phyloP scores from a whole-genome alignment of 2,113 vertebrate genomes.

The Paralichthys olivaceus region DNA sequence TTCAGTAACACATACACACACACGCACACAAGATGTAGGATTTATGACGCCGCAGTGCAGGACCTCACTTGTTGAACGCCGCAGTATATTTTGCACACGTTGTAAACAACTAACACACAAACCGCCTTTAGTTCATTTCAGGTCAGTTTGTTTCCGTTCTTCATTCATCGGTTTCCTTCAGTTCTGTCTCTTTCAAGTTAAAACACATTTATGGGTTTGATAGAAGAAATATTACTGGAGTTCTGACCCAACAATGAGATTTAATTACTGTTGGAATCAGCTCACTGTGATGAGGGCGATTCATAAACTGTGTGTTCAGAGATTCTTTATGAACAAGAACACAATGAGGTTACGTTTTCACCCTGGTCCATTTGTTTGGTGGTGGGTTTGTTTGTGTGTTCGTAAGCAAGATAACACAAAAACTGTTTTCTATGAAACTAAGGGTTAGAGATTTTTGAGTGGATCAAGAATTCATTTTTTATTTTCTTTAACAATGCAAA shows the following conservation, averaged over 20 bases:
- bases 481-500: too few relatives aligned
- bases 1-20: slow-evolving; percentile 1
- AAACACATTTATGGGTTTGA: neutral
- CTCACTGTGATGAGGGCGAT: neutral
- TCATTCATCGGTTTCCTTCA: neutral
- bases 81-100: slow-evolving; percentile 3
- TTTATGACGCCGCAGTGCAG: slow-evolving; percentile 9
- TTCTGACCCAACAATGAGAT: neutral
- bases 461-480: too few relatives aligned
- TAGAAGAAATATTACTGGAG: neutral
- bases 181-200: neutral
- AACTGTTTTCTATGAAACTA: too few relatives aligned
- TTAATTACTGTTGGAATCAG: slow-evolving; percentile 2
- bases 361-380: too few relatives aligned
- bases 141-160: neutral
- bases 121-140: neutral
- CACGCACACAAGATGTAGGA: neutral
- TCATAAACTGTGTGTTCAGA: neutral
- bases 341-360: too few relatives aligned
- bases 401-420: too few relatives aligned
- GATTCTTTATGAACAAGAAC: neutral
- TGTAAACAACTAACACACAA: slow-evolving; percentile 3
- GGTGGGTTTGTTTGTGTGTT: too few relatives aligned
- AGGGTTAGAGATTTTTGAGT: too few relatives aligned
- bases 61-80: slow-evolving; percentile 10